phyloP scores from a whole-genome alignment of 2,888 invertebrate species.

The Griposia aprilina region DNA sequence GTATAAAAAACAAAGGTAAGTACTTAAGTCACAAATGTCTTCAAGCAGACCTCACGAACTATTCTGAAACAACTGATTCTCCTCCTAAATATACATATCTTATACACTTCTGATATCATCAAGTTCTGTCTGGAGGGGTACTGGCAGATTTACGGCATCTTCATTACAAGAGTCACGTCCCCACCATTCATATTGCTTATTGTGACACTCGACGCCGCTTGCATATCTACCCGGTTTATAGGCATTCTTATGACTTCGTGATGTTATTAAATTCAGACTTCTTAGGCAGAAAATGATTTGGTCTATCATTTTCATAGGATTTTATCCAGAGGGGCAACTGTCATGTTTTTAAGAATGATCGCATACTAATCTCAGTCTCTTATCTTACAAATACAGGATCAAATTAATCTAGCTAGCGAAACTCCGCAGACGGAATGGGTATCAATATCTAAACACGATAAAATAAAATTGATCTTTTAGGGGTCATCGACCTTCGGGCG shows the following conservation, averaged over 20 bases:
- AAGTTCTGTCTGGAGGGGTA: slow-evolving; percentile 28
- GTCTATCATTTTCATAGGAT: neutral
- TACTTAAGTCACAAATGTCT: too few relatives aligned
- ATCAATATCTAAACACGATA: too few relatives aligned
- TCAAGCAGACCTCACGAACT: neutral
- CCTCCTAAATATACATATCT: slow-evolving; percentile 30
- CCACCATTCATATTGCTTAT: slow-evolving; percentile 62
- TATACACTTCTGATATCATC: slow-evolving; percentile 44
- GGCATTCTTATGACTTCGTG: slow-evolving; percentile 44
- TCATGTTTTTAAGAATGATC: neutral
- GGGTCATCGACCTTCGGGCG: too few relatives aligned
- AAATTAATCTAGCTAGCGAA: too few relatives aligned
- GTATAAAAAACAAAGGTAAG: too few relatives aligned
- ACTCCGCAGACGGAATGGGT: too few relatives aligned
- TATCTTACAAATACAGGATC: neutral
- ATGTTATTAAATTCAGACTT: slow-evolving; percentile 47
- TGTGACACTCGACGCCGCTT: slow-evolving; percentile 61
- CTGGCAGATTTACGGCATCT: slow-evolving; percentile 60
- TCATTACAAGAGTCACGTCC: slow-evolving; percentile 64
- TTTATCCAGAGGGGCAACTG: too few relatives aligned
- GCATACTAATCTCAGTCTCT: neutral
- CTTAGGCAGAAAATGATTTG: neutral
- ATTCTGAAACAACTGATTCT: slow-evolving; percentile 12
- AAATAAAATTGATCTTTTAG: too few relatives aligned
- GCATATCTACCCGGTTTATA: slow-evolving; percentile 47